Base-by-base conservation (phyloP, 2,113 vertebrate species). In the Coptodon rendalli region DNA sequence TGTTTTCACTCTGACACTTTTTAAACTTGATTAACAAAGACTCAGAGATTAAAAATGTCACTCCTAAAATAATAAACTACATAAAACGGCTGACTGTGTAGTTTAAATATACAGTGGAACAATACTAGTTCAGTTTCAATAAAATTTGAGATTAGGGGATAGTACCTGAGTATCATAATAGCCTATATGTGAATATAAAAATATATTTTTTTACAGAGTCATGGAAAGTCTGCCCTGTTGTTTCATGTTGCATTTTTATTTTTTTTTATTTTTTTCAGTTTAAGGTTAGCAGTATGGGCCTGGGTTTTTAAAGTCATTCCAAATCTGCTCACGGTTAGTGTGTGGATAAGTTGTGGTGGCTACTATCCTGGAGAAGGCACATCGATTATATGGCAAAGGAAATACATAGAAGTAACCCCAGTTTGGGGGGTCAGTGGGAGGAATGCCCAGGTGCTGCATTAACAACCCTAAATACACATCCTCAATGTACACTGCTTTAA, bases 401-500 rank as follows among this genome's bases (percentile, higher is more conserved):
- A 24, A 9, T 4, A 94, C 29, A 0, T 91, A n/a, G 12, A 96
- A 96, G 1, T 90, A 78, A 5, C 2, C 0, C 2, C 1, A 1
- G 5, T 16, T 71, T 2, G 95, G 82, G 0, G 22, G 1, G 7
- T 86, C 4, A 0, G 87, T 94, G 12, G 48, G 89, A 2, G 2
- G 0, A 36, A 97, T 29, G 1, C 91, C 88, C 82, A 97, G 3
- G 4, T 92, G 57, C 2, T 79, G 14, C 93, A 97, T 92, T 40
- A 97, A 97, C 91, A 96, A 7, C 1, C 96, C 95, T 68, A 97
- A 29, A 84, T 88, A 93, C 4, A 93, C 95, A 6, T 96, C 97
- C 27, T 98, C 97, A 61, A 97, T 97, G 89, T 97, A 97, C 43
- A 97, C 3, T 0, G 89, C 2, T 1, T 61, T 92, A 6, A 96